Base-by-base conservation (phyloP, 2,888 invertebrate species). In the Trypoxylon attenuatum region DNA sequence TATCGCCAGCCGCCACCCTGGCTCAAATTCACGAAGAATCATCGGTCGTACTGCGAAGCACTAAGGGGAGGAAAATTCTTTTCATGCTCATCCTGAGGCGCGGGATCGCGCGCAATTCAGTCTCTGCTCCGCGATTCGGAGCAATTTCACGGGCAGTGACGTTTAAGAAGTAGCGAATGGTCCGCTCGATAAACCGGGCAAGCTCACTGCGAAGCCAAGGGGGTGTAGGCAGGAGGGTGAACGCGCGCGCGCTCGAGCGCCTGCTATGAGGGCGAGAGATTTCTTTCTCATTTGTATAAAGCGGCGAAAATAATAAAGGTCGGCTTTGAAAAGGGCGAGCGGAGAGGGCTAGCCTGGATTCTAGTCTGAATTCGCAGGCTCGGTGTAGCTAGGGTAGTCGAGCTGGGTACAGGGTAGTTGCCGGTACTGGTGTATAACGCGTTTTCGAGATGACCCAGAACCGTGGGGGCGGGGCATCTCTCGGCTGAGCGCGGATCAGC, bases 401-500 rank as follows among this genome's bases (percentile, higher is more conserved):
- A 25, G 25, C n/a, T n/a, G n/a, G n/a, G n/a, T n/a, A n/a, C n/a
- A n/a, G 22, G 57, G 68, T 65, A 63, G 51, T 73, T 54, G 53
- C 46, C 53, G 69, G 42, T 63, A 73, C 70, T 59, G 62, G 73
- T 74, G 69, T 76, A 73, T 66, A 69, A 69, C 74, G 74, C 73
- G 62, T 69, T 66, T 71, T 53, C 52, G 67, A 74, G 74, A 76
- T 77, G 76, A 76, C 76, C 77, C 77, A 77, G 74, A 69, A 71
- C 55, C 65, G 68, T 55, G 69, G 50, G n/a, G 68, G 70, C 66
- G 64, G 62, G 62, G 68, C 75, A 53, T 58, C 56, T 74, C 70
- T 76, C 72, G 80, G 79, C 79, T 84, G 79, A 84, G 83, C 81
- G 77, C 77, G 83, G 84, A 84, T 84, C 68, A 84, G 82, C 82